Percentiles rank a stretch among this genome's conserved stretches.
phyloP scores from a whole-genome alignment of 2,888 invertebrate genomes.

The Boloria euphrosyne region DNA sequence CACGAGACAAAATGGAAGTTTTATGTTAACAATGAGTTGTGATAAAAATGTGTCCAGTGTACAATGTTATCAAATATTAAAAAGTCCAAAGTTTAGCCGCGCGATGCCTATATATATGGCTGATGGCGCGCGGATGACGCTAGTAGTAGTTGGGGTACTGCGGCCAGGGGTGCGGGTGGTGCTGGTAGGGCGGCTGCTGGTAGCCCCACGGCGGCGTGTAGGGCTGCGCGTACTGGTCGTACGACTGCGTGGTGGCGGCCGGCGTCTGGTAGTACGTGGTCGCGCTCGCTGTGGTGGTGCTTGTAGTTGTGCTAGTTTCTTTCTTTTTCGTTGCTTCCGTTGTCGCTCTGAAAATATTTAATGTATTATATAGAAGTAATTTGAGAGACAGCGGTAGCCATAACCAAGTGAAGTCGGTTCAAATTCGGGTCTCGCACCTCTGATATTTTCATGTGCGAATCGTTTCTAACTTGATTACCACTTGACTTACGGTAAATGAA shows the following conservation, averaged over 20 bases:
- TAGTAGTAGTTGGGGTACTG: slow-evolving; percentile 79
- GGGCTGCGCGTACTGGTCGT: slow-evolving; percentile 74
- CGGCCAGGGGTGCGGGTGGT: slow-evolving; percentile 75
- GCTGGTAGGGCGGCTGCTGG: slow-evolving; percentile 78
- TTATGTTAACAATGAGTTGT: too few species aligned
- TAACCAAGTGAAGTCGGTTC: too few species aligned
- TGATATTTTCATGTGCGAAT: too few species aligned
- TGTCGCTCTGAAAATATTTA: slow-evolving; percentile 44
- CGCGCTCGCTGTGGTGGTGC: slow-evolving; percentile 44
- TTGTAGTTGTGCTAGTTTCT: slow-evolving; percentile 45
- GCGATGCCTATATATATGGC: background rate
- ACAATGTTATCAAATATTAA: background rate
- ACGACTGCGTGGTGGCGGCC: slow-evolving; percentile 58
- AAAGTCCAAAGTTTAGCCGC: background rate
- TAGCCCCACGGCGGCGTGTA: slow-evolving; percentile 78
- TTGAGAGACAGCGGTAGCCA: too few species aligned
- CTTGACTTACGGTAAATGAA: too few species aligned
- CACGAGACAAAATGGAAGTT: too few species aligned
- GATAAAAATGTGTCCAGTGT: too few species aligned
- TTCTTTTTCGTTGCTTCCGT: slow-evolving; percentile 65
- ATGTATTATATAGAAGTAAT: background rate
- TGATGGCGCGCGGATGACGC: slow-evolving; percentile 25
- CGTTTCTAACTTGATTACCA: too few species aligned
- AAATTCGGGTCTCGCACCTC: too few species aligned
- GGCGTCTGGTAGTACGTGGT: slow-evolving; percentile 66